Conservation (phyloP, 2,888 invertebrate genomes). For the Zootermopsis nevadensis region DNA sequence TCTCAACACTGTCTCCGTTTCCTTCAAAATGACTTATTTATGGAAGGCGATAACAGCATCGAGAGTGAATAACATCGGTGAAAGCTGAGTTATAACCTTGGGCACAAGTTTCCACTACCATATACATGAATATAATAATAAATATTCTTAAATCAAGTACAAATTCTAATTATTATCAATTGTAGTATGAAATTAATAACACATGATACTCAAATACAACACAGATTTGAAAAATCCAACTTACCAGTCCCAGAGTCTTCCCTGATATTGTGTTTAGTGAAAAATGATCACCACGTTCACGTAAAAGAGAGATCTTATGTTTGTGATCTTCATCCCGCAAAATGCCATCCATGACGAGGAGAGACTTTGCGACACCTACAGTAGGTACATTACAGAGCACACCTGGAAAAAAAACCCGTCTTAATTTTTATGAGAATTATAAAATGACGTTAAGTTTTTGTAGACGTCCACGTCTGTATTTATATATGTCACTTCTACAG, state of each 20-base stretch:
- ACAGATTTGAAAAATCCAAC: neutral
- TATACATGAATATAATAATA: too few relatives aligned
- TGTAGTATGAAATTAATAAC: too few relatives aligned
- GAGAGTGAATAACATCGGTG: too few relatives aligned
- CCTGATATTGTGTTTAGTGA: neutral
- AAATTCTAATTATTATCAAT: too few relatives aligned
- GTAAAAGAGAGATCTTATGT: neutral
- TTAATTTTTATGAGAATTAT: neutral
- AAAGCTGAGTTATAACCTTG: too few relatives aligned
- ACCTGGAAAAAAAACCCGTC: neutral
- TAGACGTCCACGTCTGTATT: neutral
- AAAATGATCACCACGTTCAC: constrained; percentile 15
- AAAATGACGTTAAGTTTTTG: neutral
- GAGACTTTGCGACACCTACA: constrained; percentile 1
- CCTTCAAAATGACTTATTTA: too few relatives aligned
- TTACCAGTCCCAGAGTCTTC: constrained; percentile 1
- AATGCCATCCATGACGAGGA: neutral
- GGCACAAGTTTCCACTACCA: too few relatives aligned
- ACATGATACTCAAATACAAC: too few relatives aligned
- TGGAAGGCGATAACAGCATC: too few relatives aligned
- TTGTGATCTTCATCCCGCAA: constrained; percentile 1
- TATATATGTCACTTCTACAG: neutral
- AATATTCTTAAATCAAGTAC: too few relatives aligned
- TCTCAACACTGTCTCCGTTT: too few relatives aligned
- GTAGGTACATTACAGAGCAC: neutral